A percentile compares a stretch with the other conserved stretches of the same genome.
Conservation (phyloP, 2,888 invertebrate species). For the Leptopilina myrica region DNA sequence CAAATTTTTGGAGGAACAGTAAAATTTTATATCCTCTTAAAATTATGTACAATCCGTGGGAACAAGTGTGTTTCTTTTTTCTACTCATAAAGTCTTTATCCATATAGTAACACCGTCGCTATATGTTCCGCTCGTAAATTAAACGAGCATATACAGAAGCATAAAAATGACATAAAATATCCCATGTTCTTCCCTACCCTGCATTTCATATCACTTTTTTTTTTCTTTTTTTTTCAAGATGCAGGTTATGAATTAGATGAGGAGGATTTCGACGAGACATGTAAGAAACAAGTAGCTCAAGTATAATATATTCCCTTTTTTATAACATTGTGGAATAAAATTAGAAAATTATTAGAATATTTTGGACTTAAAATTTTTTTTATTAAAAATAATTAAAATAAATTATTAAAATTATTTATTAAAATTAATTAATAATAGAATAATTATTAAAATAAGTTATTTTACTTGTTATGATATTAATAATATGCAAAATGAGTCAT, state of each 20-base stretch:
- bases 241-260: constrained; percentile 12
- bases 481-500: neutral
- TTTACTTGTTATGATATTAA: neutral
- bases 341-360: neutral
- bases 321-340: neutral
- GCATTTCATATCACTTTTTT: constrained; percentile 49
- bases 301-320: too few relatives aligned
- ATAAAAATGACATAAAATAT: constrained; percentile 62
- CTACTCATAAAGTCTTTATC: constrained; percentile 36
- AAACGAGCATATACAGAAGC: constrained; percentile 57
- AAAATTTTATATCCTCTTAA: constrained; percentile 1
- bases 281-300: neutral
- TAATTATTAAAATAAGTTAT: too few relatives aligned
- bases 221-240: neutral
- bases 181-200: constrained; percentile 52
- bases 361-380: too few relatives aligned
- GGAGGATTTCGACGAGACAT: neutral
- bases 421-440: too few relatives aligned
- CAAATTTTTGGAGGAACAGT: constrained; percentile 21
- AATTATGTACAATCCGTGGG: constrained; percentile 21
- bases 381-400: too few relatives aligned
- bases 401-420: too few relatives aligned
- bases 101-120: constrained; percentile 38
- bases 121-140: constrained; percentile 65
- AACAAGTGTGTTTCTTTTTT: constrained; percentile 37